These are phyloP conservation scores for Philereme vetulata DNA, from an alignment of 2,888 invertebrate genomes.

Conservation along the genomic window DNA sequence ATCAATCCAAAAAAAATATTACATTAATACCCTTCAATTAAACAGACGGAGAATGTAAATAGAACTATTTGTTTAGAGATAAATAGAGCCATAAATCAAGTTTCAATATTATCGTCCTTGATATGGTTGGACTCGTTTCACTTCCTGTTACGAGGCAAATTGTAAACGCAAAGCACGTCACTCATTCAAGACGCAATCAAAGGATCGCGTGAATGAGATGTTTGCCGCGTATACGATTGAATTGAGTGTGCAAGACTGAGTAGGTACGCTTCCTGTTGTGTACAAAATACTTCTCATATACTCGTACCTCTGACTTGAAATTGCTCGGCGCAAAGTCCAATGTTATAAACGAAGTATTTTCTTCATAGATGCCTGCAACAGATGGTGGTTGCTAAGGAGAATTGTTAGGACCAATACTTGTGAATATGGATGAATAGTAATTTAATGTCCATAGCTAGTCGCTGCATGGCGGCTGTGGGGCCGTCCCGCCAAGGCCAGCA, in stretches of 20 bases:
- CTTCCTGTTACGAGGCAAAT: slow-evolving; percentile 75
- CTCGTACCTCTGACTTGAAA: slow-evolving; percentile 1
- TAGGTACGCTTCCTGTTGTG: slow-evolving; percentile 67
- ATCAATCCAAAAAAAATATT: slow-evolving; percentile 17
- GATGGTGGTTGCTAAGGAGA: slow-evolving; percentile 19
- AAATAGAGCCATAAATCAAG: slow-evolving; percentile 58
- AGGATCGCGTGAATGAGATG: slow-evolving; percentile 78
- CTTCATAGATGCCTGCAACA: slow-evolving; percentile 29
- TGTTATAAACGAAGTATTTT: slow-evolving; percentile 18
- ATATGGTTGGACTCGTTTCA: slow-evolving; percentile 70
- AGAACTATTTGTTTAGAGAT: slow-evolving; percentile 35
- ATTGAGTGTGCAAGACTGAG: slow-evolving; percentile 46
- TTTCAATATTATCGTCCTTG: slow-evolving; percentile 75
- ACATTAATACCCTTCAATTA: slow-evolving; percentile 15
- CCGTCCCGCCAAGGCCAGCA: slow-evolving; percentile 77
- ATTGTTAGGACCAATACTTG: slow-evolving; percentile 15
- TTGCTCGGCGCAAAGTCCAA: slow-evolving; percentile 1
- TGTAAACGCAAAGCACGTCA: slow-evolving; percentile 78
- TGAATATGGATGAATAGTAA: slow-evolving; percentile 32
- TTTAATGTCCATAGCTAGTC: slow-evolving; percentile 38
- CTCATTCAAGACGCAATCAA: slow-evolving; percentile 80
- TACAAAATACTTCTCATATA: slow-evolving; percentile 33
- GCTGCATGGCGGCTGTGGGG: slow-evolving; percentile 50
- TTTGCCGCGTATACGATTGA: slow-evolving; percentile 62
- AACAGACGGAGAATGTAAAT: slow-evolving; percentile 24